Evolutionary conservation across 2,888 invertebrate species (phyloP), one percentile per base, ranked within the genome.

Genomic region (Trissolcus brochymenae): DNA sequence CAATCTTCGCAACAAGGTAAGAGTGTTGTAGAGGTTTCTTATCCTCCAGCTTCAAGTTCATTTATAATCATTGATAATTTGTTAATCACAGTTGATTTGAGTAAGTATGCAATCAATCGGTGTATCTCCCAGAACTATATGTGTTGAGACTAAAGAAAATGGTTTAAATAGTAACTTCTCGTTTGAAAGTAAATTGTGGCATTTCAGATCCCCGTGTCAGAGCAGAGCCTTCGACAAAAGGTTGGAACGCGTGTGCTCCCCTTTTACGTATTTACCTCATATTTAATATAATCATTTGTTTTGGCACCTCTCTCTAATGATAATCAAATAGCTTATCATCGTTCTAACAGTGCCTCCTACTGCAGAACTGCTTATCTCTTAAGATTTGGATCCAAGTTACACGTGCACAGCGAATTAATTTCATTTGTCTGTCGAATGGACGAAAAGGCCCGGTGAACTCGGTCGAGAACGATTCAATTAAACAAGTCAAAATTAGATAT

Each of bases 1-100:
- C 7, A 94, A 94, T 86, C 90, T 95, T 79, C 93, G 94, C 86
- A 94, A 94, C 84, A 94, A 94, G 90, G 91, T 94, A 87, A 72
- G 51, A 53, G 29, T 6, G 16, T 59, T 56, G 41, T 21, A 13
- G 9, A 54, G 49, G 16, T 35, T 21, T 17, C 19, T 46, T n/a
- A 56, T 35, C 35, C 9, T 35, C 35, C 7, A 11, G 35, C 35
- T 1, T 25, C 25, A 6, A 6, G 11, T 35, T 35, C 35, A 35
- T 35, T 7, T 35, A 9, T 25, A 25, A 46, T 65, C 14, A 46
- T n/a, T n/a, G n/a, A n/a, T 46, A 9, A 19, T 21, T 53, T 53
- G 21, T 25, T 54, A 29, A 46, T 43, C n/a, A 7, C 21, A 41
- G 6, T 51, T 62, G 2, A 57, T 55, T 49, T 14, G 21, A 21